Base-by-base conservation (phyloP, 2,797 vertebrate species). In the Coccyzus lansbergi region DNA sequence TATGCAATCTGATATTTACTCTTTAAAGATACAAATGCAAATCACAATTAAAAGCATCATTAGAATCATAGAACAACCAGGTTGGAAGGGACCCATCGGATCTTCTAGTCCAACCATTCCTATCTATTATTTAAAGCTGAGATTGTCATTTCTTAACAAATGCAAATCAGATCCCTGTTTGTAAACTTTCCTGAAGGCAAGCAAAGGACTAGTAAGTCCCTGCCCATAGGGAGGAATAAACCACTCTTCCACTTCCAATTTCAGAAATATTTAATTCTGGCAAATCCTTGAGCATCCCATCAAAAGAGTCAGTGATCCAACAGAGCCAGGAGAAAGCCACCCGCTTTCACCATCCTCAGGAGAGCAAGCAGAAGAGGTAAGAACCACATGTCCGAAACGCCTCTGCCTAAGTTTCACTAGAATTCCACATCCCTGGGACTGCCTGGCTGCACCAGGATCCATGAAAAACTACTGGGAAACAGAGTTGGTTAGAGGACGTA, bases 341-440 rank as follows among this genome's bases (percentile, higher is more conserved):
- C 2, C 33, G n/a, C 21, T 19, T 14, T 44, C 26, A 17, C 26
- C 29, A 40, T 0, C 34, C 19, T 0, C 5, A n/a, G 11, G 55
- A n/a, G 22, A 31, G 3, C 4, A 15, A 22, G 36, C 11, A 53
- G 28, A 46, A 42, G 25, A 69, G 26, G 4, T 1, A 18, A 14
- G 22, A 0, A 20, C 46, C 18, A 16, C 1, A 0, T 0, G 24
- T 15, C 17, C 42, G 9, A 18, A 20, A 2, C 1, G 9, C 1
- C 1, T 12, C 14, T 31, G 10, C 25, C 60, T 9, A 21, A 58
- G 62, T 63, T 89, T 25, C 60, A 25, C 21, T 53, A 5, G 0
- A 51, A 9, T 65, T 28, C 44, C 19, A 3, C 60, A 44, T 1
- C 11, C 25, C 58, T 7, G 17, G 29, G 22, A 33, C 22, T 15